Evolutionary conservation across 1,140 invertebrate species (phyloP), one percentile per base, ranked within the genome.

Genomic region (Panagrolaimus sp.): DNA sequence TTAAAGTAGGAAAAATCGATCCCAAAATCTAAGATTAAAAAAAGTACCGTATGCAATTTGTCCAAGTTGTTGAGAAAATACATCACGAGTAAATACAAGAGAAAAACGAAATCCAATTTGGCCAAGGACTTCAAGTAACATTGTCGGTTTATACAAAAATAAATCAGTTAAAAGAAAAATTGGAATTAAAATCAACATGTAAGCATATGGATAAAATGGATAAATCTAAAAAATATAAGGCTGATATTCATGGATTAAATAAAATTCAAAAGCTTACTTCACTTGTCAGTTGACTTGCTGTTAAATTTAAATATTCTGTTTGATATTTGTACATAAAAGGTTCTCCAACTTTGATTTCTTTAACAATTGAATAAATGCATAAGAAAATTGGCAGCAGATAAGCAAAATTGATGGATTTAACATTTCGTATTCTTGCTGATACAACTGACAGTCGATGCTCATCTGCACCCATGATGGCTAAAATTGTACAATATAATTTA

Each of bases 31-130:
- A n/a, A n/a, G n/a, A n/a, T n/a, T n/a, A n/a, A n/a, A n/a, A n/a
- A n/a, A n/a, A n/a, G n/a, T n/a, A n/a, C n/a, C 81, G 63, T 83
- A 83, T 17, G 66, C 47, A 24, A 83, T 68, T 63, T 78, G 65
- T 24, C 78, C 76, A 28, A 74, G n/a, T 14, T 79, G 69, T 47
- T 79, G 76, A 46, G 48, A 64, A 12, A 63, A 17, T 17, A 78
- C 65, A 52, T 76, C 71, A 21, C 64, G n/a, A 17, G 75, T 75
- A 58, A 78, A 78, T 14, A 78, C 77, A 14, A 79, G 76, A 12
- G 78, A 48, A n/a, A 62, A 43, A 0, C 76, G 68, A 63, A 79
- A 76, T 24, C 45, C 68, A 65, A 78, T 75, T 66, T 78, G 78
- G 28, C 76, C 77, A 38, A 79, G 43, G 28, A 79, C 63, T 74